These are phyloP conservation scores for Apis florea DNA, from an alignment of 1,140 invertebrate genomes.

Conservation along the genomic window DNA sequence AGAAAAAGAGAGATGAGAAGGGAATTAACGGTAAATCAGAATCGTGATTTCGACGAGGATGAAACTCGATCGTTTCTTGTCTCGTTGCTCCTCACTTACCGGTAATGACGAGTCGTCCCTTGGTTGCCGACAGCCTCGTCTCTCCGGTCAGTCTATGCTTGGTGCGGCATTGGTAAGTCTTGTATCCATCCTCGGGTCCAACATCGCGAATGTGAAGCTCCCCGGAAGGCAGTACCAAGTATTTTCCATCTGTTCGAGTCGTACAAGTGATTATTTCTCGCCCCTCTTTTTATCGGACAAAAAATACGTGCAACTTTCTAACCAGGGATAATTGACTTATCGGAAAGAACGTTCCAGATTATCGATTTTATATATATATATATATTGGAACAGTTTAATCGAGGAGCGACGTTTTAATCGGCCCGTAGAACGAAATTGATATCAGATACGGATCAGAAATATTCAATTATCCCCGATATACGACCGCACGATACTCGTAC, in stretches of 20 bases:
- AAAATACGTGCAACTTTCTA: constrained; percentile 29
- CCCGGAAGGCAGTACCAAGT: constrained; percentile 94
- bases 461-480: constrained; percentile 51
- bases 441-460: constrained; percentile 7
- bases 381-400: constrained; percentile 34
- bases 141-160: constrained; percentile 96
- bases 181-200: constrained; percentile 95
- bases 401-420: constrained; percentile 28
- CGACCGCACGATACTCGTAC: constrained; percentile 52
- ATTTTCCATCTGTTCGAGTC: constrained; percentile 90
- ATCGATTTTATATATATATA: not conserved
- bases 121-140: constrained; percentile 94
- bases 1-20: not conserved
- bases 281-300: not conserved
- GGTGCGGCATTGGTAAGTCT: constrained; percentile 96
- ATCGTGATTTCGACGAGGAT: constrained; percentile 58
- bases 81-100: constrained; percentile 84
- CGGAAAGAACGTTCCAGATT: not conserved
- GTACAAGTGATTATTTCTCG: constrained; percentile 47
- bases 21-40: constrained; percentile 49
- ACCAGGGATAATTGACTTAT: constrained; percentile 56
- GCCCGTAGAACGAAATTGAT: not conserved
- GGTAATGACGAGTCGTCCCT: constrained; percentile 96
- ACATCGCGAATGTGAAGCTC: constrained; percentile 96
- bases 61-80: constrained; percentile 41